Evolutionary conservation across 2,113 vertebrate genomes (phyloP).

Genomic region (Marmota flaviventris): DNA sequence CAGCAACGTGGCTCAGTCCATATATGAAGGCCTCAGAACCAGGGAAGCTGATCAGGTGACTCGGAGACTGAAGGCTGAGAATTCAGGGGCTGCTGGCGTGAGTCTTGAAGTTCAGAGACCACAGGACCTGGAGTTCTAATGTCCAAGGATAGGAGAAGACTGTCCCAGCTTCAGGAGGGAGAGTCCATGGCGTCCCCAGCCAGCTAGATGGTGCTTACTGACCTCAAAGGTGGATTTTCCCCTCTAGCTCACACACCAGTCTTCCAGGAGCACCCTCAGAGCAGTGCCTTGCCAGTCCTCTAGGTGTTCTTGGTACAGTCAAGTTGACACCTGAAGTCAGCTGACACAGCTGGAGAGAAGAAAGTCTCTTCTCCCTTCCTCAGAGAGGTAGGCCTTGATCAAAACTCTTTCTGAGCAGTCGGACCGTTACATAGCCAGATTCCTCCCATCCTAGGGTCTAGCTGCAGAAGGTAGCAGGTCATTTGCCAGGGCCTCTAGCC

Average conservation of each 20-base stretch:
- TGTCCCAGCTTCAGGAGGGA: neutral
- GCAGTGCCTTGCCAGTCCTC: no score
- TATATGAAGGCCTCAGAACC: neutral
- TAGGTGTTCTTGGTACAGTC: neutral
- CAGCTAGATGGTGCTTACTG: neutral
- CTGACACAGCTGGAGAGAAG: neutral
- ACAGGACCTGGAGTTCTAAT: neutral
- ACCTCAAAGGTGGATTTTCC: neutral
- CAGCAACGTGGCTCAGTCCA: neutral
- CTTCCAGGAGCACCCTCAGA: neutral
- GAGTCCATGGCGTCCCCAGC: neutral
- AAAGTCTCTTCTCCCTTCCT: neutral
- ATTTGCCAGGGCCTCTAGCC: neutral
- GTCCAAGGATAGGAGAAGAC: fast-evolving
- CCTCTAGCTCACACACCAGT: neutral
- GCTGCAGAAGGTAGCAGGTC: neutral
- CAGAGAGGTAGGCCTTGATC: neutral
- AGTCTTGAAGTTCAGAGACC: neutral
- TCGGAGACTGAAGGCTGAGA: neutral
- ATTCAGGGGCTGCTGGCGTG: neutral
- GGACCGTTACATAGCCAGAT: neutral
- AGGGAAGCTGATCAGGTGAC: no score
- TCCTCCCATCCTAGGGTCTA: neutral
- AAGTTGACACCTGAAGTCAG: neutral
- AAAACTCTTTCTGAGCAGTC: neutral